Conservation (phyloP, 1,140 invertebrate genomes). For the Eumaeus atala region DNA sequence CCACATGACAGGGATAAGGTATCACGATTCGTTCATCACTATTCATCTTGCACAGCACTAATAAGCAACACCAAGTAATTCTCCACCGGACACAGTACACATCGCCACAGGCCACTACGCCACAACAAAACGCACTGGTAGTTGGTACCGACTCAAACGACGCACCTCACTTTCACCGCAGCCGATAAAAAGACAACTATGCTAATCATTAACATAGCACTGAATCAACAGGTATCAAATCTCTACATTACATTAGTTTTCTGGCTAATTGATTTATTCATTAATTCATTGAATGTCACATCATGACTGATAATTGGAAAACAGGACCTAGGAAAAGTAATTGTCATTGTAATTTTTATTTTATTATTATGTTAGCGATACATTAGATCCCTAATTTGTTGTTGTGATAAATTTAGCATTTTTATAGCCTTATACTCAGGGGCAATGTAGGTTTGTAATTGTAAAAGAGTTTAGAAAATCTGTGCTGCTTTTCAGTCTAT, state of each 20-base stretch:
- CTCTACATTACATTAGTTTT: neutral
- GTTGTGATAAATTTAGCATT: too few relatives aligned
- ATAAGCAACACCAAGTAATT: constrained; percentile 34
- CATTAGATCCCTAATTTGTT: too few relatives aligned
- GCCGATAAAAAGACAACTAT: constrained; percentile 49
- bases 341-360: too few relatives aligned
- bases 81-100: constrained; percentile 27
- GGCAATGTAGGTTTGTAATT: too few relatives aligned
- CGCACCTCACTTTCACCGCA: constrained; percentile 57
- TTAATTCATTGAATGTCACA: neutral
- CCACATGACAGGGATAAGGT: constrained; percentile 78
- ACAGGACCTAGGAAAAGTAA: too few relatives aligned
- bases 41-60: constrained; percentile 49
- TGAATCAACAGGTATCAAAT: neutral
- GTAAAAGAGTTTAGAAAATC: too few relatives aligned
- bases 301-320: neutral
- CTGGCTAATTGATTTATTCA: constrained; percentile 17
- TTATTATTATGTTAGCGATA: too few relatives aligned
- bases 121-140: constrained; percentile 29
- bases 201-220: constrained; percentile 9
- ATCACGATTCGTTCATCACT: constrained; percentile 45
- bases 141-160: constrained; percentile 33
- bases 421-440: too few relatives aligned
- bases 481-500: too few relatives aligned
- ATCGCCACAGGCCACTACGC: constrained; percentile 48